Conservation (phyloP, 2,797 vertebrate genomes). For the Menidia menidia region DNA sequence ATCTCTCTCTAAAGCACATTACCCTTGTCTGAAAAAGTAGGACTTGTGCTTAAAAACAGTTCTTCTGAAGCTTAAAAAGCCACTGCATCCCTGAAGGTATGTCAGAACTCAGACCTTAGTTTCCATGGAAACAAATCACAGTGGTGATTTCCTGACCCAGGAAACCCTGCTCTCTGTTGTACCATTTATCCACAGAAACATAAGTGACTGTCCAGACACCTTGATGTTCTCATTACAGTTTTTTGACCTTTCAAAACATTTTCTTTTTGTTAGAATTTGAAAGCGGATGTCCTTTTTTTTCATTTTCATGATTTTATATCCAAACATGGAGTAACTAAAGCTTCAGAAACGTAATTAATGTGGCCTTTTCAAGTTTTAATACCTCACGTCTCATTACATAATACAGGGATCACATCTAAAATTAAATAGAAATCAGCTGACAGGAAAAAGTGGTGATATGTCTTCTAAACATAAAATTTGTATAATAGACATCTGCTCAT, state of each 20-base stretch:
- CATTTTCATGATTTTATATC: background rate
- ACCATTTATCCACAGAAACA: conserved; percentile 30
- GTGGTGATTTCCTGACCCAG: conserved; percentile 31
- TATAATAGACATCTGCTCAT: no score
- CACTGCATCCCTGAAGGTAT: conserved; percentile 6
- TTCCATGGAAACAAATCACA: conserved; percentile 54
- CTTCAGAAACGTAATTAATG: background rate
- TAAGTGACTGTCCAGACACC: background rate
- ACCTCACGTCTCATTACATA: background rate
- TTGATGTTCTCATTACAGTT: background rate
- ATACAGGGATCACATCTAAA: background rate
- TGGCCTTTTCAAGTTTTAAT: background rate
- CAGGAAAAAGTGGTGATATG: no score
- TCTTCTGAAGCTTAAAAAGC: conserved; percentile 7
- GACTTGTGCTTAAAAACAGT: background rate
- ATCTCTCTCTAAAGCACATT: background rate
- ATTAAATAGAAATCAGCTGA: background rate
- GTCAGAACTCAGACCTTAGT: conserved; percentile 35
- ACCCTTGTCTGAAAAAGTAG: background rate
- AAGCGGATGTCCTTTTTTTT: background rate
- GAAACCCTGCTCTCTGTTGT: conserved; percentile 18
- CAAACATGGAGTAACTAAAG: no score
- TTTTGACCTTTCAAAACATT: background rate
- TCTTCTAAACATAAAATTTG: no score
- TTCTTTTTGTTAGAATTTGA: no score